phyloP scores from a whole-genome alignment of 2,797 vertebrate genomes.

The Anomalospiza imberbis region DNA sequence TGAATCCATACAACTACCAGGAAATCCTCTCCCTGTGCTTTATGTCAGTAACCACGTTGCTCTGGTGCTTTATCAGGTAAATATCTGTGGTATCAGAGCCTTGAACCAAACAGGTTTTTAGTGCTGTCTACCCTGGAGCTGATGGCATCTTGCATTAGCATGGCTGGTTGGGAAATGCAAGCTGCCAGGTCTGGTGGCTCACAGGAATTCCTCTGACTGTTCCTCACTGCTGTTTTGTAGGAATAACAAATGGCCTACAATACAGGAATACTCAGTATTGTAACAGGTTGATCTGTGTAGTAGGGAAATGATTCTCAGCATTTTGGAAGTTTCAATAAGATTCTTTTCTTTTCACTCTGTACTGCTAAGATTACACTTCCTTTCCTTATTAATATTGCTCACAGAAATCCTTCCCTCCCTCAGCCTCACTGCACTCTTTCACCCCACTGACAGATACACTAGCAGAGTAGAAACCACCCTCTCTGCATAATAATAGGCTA shows the following conservation, averaged over 20 bases:
- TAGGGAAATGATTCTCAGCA: not conserved
- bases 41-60: not conserved
- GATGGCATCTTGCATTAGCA: not conserved
- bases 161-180: not conserved
- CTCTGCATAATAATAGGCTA: not conserved
- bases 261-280: not conserved
- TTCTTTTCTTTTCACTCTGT: not conserved
- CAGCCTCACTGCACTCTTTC: not conserved
- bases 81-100: not conserved
- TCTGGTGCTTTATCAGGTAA: not conserved
- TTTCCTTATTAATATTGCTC: not conserved
- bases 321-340: not conserved
- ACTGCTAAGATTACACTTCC: not conserved
- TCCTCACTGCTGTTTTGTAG: not conserved
- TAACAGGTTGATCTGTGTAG: not conserved
- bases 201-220: not conserved
- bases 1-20: not conserved
- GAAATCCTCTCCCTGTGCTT: not conserved
- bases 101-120: not conserved
- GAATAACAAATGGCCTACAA: not conserved
- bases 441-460: not conserved
- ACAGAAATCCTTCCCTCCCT: not conserved
- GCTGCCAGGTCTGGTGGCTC: not conserved
- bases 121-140: not conserved
- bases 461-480: not conserved